Evolutionary conservation across 1,140 invertebrate species (phyloP), one percentile per base, ranked within the genome.

Genomic region (Leptinotarsa lineolata): DNA sequence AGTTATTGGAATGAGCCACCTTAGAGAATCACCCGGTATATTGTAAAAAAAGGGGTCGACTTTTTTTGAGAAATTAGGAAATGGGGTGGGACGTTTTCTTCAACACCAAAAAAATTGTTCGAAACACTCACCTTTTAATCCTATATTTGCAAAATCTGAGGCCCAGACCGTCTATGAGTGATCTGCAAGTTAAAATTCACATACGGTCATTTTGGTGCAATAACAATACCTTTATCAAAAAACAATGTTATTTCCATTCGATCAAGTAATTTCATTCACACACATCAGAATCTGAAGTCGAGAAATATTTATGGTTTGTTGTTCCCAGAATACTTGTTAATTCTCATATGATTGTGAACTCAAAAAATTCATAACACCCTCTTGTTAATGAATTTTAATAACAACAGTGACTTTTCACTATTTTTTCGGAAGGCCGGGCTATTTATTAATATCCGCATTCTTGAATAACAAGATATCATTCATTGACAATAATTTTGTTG

Each of bases 301-400:
- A 22, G 46, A 65, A 63, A 65, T 72, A 65, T 72, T 72, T 72
- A 72, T 72, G 16, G 64, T 45, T 70, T 67, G 66, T 63, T 71
- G 72, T 75, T 75, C 74, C 58, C 30, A 75, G 74, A 75, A 75
- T 60, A 68, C 68, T 39, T 68, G 70, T 72, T 68, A 72, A 71
- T 75, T 75, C 74, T 72, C 74, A 75, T 72, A 54, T 72, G 67
- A 45, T 72, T 66, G 74, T 75, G 74, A 75, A 72, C 64, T 71
- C 70, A 63, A 70, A 63, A 61, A 68, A 74, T 70, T 71, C 67
- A 75, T 75, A 48, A 72, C 74, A 75, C 70, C 66, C 46, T 68
- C 44, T 20, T 44, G 74, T 72, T 75, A 75, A 75, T 67, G 15
- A 72, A 68, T 68, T 69, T 61, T 68, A 75, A 66, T 48, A 75